Evolutionary conservation across 2,888 invertebrate species (phyloP).

Genomic region (Lymantria monacha): DNA sequence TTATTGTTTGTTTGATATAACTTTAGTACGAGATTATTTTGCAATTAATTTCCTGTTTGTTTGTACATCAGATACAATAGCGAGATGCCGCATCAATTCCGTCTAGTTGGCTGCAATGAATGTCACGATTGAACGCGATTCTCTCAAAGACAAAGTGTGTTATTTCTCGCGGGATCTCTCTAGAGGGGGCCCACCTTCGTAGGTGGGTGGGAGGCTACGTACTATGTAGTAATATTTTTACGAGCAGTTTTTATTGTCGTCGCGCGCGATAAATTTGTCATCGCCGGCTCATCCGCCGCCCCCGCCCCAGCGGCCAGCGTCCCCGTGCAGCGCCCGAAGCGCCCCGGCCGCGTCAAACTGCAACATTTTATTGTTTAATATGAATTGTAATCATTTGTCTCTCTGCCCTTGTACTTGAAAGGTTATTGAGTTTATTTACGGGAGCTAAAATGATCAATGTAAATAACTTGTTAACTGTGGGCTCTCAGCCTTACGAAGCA

Average conservation of each 20-base stretch:
- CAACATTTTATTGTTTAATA: slow-evolving; percentile 6
- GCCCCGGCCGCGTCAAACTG: background rate
- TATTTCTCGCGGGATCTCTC: slow-evolving; percentile 70
- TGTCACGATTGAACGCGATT: slow-evolving; percentile 64
- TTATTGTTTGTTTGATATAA: no score
- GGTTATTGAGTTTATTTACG: background rate
- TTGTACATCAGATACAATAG: no score
- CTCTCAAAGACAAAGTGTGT: slow-evolving; percentile 76
- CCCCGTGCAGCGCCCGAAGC: slow-evolving; percentile 3
- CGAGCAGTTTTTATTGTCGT: slow-evolving; percentile 69
- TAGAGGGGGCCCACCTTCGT: slow-evolving; percentile 13
- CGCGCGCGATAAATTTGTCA: slow-evolving; percentile 75
- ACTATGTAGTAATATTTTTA: slow-evolving; percentile 72
- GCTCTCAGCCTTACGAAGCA: no score
- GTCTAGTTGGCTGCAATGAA: slow-evolving; percentile 17
- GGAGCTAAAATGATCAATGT: no score
- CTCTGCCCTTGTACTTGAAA: background rate
- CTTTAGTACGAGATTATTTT: no score
- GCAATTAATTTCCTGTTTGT: no score
- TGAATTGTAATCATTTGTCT: slow-evolving; percentile 3
- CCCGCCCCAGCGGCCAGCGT: slow-evolving; percentile 4
- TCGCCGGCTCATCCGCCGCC: slow-evolving; percentile 28
- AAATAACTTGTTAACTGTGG: no score
- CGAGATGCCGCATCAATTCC: background rate
- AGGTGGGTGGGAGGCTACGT: slow-evolving; percentile 17